Base-by-base conservation (phyloP, 2,113 vertebrate genomes). In the Tragelaphus buxtoni region DNA sequence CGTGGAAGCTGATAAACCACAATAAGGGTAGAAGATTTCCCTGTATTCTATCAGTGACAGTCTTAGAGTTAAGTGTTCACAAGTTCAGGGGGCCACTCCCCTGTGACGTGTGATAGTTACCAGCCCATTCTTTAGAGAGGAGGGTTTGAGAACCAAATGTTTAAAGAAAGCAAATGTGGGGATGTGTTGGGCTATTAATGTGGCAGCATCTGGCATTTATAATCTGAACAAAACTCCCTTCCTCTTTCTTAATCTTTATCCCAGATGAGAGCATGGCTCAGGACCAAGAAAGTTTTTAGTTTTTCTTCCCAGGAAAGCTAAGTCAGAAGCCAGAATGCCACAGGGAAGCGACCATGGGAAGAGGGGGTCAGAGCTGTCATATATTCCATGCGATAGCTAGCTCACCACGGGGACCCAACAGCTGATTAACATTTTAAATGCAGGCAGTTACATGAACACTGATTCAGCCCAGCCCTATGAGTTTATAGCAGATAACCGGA, bases 131-230 rank as follows among this genome's bases (percentile, higher is more conserved):
- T 87, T 80, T 10, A 14, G 77, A 93, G 58, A 88, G 76, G 39
- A 86, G 86, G 26, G 77, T 86, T 91, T 88, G 81, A 89, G 95
- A 95, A 89, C 28, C 53, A 51, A 47, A n/a, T 53, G 58, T 95
- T 94, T 95, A 88, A 95, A 96, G 95, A 80, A 42, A 94, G 80
- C 56, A 20, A 72, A 91, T 53, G 12, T 9, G 45, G 79, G 96
- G 94, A 89, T 93, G 42, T 32, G 30, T 18, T 24, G 28, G 72
- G 22, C 83, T 60, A 24, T 96, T 87, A 76, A 30, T 51, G 96
- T 94, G 89, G 89, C 96, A 83, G 96, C 95, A 95, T 95, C 93
- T 97, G 95, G 89, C 77, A 90, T 98, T 97, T 95, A 79, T 95
- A 92, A 96, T 87, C 58, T 10, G 80, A 1, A 14, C 76, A 95